Percentiles rank a stretch among this genome's conserved stretches.
phyloP scores from a whole-genome alignment of 1,140 invertebrate species.

The Hirudo medicinalis region DNA sequence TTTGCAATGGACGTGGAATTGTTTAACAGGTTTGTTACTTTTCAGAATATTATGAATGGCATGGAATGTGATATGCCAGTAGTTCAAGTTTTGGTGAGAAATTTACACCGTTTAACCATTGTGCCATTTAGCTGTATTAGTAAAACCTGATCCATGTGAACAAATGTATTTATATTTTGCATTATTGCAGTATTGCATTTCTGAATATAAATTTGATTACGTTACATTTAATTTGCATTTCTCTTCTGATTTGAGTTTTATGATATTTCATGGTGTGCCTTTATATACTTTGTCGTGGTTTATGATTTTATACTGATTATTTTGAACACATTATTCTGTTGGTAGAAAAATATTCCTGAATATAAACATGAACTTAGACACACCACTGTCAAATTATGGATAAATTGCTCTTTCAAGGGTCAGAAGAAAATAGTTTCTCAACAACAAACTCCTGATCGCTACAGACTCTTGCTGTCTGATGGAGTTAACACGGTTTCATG shows the following conservation, averaged over 20 bases:
- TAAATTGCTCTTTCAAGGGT: conserved; percentile 39
- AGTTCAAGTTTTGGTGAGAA: conserved; percentile 57
- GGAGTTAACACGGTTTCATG: conserved; percentile 63
- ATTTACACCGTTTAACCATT: not conserved
- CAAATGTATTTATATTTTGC: too few relatives aligned
- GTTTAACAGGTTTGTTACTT: not conserved
- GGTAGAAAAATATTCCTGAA: too few relatives aligned
- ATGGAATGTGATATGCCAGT: conserved; percentile 53
- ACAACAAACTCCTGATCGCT: conserved; percentile 52
- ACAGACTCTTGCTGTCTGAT: conserved; percentile 69
- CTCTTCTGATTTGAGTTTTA: too few relatives aligned
- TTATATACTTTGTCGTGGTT: too few relatives aligned
- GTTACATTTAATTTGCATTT: too few relatives aligned
- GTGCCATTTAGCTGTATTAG: too few relatives aligned
- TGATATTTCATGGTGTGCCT: not conserved
- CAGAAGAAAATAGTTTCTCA: conserved; percentile 51
- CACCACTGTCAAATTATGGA: not conserved
- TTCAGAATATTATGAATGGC: conserved; percentile 54
- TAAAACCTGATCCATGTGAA: too few relatives aligned
- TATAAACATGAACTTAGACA: not conserved
- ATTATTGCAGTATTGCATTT: too few relatives aligned
- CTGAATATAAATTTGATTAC: too few relatives aligned
- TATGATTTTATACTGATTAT: not conserved
- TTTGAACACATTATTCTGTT: not conserved
- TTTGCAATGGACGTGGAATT: not conserved